Evolutionary conservation across 2,888 invertebrate species (phyloP).

Genomic region (Zelleria hepariella): DNA sequence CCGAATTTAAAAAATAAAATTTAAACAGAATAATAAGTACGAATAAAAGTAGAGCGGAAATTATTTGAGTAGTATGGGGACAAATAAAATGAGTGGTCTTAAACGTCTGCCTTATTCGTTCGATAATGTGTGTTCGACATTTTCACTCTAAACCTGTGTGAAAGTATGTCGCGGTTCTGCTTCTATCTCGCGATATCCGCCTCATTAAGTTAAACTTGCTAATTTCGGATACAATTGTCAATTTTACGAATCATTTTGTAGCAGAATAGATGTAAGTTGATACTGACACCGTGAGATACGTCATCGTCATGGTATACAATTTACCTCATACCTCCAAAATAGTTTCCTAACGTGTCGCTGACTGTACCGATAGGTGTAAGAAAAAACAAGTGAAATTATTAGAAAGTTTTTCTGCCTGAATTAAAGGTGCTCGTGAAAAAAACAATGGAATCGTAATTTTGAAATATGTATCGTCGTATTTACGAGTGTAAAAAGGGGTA

Average conservation of each 20-base stretch:
- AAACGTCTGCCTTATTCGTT: not conserved
- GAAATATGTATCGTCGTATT: constrained; percentile 9
- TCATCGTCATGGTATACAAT: too few relatives aligned
- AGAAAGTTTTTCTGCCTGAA: not conserved
- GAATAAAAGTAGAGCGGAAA: constrained; percentile 41
- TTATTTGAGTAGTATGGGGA: constrained; percentile 26
- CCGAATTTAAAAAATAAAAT: too few relatives aligned
- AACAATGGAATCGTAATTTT: constrained; percentile 3
- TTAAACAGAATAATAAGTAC: not conserved
- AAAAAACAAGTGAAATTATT: not conserved
- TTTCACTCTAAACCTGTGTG: not conserved
- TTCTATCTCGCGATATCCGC: not conserved
- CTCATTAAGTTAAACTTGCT: not conserved
- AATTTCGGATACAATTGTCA: too few relatives aligned
- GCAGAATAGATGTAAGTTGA: too few relatives aligned
- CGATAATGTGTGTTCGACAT: not conserved
- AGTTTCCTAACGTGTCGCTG: too few relatives aligned
- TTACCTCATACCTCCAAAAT: too few relatives aligned
- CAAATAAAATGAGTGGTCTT: constrained; percentile 24
- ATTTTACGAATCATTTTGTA: too few relatives aligned
- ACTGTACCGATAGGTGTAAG: too few relatives aligned
- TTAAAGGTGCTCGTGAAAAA: not conserved
- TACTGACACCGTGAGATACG: too few relatives aligned
- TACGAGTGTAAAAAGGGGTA: constrained; percentile 30
- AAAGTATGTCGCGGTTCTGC: not conserved